These are phyloP conservation scores for Squalus acanthias DNA, from an alignment of 2,797 vertebrate genomes.

Conservation along the genomic window DNA sequence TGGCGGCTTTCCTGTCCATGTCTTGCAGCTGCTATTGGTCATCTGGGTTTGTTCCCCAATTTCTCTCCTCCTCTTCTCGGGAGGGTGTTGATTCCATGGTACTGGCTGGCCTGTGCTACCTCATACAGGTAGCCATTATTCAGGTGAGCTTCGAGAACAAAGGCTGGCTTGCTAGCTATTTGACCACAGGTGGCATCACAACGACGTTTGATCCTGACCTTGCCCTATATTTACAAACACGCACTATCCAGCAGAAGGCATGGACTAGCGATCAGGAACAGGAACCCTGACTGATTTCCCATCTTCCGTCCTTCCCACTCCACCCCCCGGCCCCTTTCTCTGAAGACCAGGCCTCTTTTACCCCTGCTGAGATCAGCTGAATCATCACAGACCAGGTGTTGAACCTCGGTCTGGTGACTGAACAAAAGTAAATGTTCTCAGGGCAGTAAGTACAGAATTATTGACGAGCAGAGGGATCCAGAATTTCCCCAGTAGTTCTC, in stretches of 20 bases:
- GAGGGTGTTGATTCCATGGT: not conserved
- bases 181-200: not conserved
- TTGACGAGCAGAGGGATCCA: not conserved
- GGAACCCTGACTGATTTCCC: not conserved
- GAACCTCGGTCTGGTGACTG: not conserved
- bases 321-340: not conserved
- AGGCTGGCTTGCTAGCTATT: not conserved
- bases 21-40: not conserved
- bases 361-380: not conserved
- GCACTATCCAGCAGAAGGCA: not conserved
- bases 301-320: not conserved
- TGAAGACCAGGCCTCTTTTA: not conserved
- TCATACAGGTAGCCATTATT: not conserved
- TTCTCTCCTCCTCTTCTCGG: not conserved
- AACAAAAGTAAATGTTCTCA: not conserved
- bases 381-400: not conserved
- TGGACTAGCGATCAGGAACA: not conserved
- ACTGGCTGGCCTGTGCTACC: not conserved
- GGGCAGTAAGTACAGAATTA: not conserved
- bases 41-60: not conserved
- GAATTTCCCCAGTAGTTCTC: not conserved
- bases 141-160: not conserved
- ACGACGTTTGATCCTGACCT: not conserved
- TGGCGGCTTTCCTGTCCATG: not conserved
- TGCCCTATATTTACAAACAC: not conserved